Conservation (phyloP, 2,113 vertebrate species). For the Chroicocephalus ridibundus region DNA sequence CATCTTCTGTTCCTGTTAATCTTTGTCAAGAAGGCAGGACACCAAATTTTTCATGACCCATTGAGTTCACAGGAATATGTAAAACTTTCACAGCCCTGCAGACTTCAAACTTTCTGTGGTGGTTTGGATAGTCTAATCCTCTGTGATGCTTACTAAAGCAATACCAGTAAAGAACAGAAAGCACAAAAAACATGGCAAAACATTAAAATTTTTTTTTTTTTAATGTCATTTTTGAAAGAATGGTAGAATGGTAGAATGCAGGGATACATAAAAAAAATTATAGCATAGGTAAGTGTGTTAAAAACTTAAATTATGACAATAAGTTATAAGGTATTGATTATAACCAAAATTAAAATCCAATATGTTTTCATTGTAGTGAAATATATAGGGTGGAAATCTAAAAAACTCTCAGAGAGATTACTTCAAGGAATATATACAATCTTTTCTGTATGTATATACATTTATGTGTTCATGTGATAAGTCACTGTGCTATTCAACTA, state of each 20-base stretch:
- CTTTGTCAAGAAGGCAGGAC: neutral
- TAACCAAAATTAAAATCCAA: neutral
- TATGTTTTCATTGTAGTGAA: neutral
- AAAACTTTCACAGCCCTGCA: neutral
- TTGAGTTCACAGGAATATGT: neutral
- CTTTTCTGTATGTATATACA: neutral
- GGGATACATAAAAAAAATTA: neutral
- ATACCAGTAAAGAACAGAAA: neutral
- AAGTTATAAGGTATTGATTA: neutral
- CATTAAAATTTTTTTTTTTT: neutral
- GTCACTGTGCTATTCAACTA: neutral
- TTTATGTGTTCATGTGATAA: neutral
- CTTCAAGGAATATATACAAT: neutral
- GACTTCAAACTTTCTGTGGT: neutral
- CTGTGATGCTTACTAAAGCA: neutral
- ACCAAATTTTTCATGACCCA: neutral
- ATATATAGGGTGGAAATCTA: neutral
- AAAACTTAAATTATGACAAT: neutral
- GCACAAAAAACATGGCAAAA: neutral
- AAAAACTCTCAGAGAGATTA: neutral
- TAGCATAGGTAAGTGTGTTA: neutral
- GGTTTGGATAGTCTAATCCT: neutral
- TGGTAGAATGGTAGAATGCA: neutral
- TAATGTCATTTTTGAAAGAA: neutral
- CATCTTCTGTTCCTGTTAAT: slow-evolving; percentile 34